Conservation (phyloP, 2,888 invertebrate species). For the Hypolimnas misippus region DNA sequence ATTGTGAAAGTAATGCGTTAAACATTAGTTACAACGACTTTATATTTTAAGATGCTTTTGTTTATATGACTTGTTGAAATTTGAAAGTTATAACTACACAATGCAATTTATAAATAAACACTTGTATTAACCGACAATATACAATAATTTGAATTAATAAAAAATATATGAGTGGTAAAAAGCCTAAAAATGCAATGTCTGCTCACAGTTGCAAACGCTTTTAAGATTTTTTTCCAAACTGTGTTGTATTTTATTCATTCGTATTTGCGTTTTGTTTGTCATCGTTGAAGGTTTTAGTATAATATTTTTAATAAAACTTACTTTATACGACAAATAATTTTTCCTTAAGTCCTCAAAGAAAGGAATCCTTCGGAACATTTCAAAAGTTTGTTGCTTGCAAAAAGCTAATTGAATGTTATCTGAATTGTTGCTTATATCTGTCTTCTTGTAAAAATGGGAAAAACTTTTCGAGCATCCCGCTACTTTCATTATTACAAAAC, state of each 20-base stretch:
- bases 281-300: background rate
- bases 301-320: constrained; percentile 7
- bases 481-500: constrained; percentile 69
- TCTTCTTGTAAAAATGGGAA: constrained; percentile 51
- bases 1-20: constrained; percentile 30
- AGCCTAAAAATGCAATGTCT: too few relatives aligned
- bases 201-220: too few relatives aligned
- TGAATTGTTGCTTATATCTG: constrained; percentile 56
- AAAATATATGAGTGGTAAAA: too few relatives aligned
- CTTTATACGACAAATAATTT: constrained; percentile 20
- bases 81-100: too few relatives aligned
- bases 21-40: background rate
- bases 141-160: too few relatives aligned
- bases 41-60: too few relatives aligned
- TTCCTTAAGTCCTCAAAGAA: constrained; percentile 13
- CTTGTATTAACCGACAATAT: too few relatives aligned
- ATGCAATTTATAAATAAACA: too few relatives aligned
- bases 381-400: constrained; percentile 49
- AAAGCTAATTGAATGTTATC: constrained; percentile 70
- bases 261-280: background rate
- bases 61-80: too few relatives aligned
- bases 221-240: background rate
- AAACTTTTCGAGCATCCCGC: constrained; percentile 55
- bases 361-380: constrained; percentile 41
- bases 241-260: background rate